Evolutionary conservation across 2,113 vertebrate species (phyloP), one percentile per base, ranked within the genome.

Genomic region (Ascaphus truei): DNA sequence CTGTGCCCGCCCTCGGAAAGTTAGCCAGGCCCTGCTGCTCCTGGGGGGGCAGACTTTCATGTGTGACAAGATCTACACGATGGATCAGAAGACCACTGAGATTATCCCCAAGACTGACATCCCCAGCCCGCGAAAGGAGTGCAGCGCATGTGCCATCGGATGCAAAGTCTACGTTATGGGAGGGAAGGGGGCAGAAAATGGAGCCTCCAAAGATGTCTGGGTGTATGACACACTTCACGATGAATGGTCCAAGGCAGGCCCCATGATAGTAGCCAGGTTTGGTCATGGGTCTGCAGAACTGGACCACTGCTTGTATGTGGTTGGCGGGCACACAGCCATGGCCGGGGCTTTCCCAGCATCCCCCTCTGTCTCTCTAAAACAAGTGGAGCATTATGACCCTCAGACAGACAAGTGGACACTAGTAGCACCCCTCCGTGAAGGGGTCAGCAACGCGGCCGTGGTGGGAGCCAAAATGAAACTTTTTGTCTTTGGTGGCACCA

Each of bases 61-160:
- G 90, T 92, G 92, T 10, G 92, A 93, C 73, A 92, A 92, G 77
- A 84, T 93, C n/a, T 93, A 92, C 73, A 77, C 89, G 77, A 90
- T 93, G 1, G 91, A 93, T 74, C 86, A 90, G 73, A 91, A 90
- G 76, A 86, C 90, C 7, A 92, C 91, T 61, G 88, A 92, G 63
- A 93, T 93, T 75, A 91, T 86, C 3, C 92, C 88, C 16, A 91
- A 90, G 79, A 90, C 92, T 0, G 89, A 93, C 80, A 90, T 93
- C 71, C 92, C 92, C 3, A 93, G 90, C 67, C 92, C 92, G 37
- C 85, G 92, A 18, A 93, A 91, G 61, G 92, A 93, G 51, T 93
- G 91, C 79, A 93, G 92, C 4, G 92, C 90, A 12, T 93, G 92
- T 39, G 90, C 91, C 30, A 92, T 93, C 11, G 92, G 92, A 47